Base-by-base conservation (phyloP, 1,140 invertebrate genomes). In the Bombus superbus region DNA sequence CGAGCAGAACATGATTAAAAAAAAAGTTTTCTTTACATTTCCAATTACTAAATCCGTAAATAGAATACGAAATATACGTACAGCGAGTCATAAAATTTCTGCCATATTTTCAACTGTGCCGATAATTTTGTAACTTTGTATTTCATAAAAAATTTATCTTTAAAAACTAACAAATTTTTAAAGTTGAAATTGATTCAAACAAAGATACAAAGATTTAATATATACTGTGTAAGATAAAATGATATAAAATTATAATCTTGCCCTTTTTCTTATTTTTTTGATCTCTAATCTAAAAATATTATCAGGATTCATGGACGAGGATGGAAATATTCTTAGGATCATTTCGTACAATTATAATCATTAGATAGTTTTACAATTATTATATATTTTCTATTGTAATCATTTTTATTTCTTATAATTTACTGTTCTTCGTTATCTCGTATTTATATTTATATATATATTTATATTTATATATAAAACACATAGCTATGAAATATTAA, bases 371-470 rank as follows among this genome's bases (percentile, higher is more conserved):
- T 89, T 88, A 92, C 89, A 93, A 93, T 92, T 88, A 91, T 92
- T 80, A 92, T 93, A 93, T 94, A 92, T 92, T 90, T 93, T 92
- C 90, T 93, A 91, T 92, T 91, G 90, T 92, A 91, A 91, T 92
- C 83, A 86, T 90, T 92, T 87, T 93, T 89, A 92, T 93, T 88
- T 91, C 89, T 92, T 92, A 91, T 91, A 91, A 91, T 89, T 91
- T 92, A 91, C 86, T 91, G 69, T 73, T 86, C 80, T 89, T 92
- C 79, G 76, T 88, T 91, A 78, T 90, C 89, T 86, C 85, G 35
- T 88, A 79, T 89, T 86, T 88, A 87, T 91, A 87, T 92, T 79
- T 89, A 89, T 91, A 92, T 93, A 86, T 92, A 91, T 93, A 87
- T 89, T 88, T 86, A 81, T 89, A 89, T 89, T 81, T 90, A 89